phyloP scores from a whole-genome alignment of 2,797 vertebrate genomes.

The Gorsachius magnificus region DNA sequence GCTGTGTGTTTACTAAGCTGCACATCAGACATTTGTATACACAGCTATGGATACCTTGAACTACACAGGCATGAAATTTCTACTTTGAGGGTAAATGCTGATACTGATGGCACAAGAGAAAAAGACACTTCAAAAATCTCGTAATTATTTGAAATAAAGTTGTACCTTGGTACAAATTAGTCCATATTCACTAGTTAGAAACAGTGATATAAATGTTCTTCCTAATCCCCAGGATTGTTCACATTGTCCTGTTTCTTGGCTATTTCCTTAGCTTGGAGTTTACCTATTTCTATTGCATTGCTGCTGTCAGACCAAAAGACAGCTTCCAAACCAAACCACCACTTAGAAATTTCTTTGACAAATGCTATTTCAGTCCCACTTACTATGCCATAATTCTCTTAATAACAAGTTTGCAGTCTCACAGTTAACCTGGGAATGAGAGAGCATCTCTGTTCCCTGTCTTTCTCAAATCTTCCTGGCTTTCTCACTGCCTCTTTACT shows the following conservation, averaged over 20 bases:
- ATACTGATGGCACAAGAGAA: not conserved
- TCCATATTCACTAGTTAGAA: not conserved
- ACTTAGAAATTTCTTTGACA: not conserved
- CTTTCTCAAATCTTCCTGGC: not conserved
- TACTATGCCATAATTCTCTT: not conserved
- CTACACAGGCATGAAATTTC: not conserved
- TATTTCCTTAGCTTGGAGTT: not conserved
- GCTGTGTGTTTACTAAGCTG: not conserved
- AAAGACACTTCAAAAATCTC: not conserved
- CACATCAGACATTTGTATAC: not conserved
- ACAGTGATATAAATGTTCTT: not conserved
- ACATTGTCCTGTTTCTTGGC: not conserved
- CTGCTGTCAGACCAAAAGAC: not conserved
- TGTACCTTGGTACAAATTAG: not conserved
- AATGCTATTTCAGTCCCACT: not conserved
- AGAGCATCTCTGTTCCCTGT: not conserved
- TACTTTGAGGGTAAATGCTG: not conserved
- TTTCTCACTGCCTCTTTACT: not conserved
- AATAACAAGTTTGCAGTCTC: not conserved
- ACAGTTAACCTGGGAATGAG: not conserved
- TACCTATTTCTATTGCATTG: not conserved
- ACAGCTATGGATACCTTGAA: not conserved
- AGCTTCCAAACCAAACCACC: not conserved
- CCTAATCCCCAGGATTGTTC: not conserved
- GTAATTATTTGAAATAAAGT: not conserved